Base-by-base conservation (phyloP, 2,888 invertebrate species). In the Blastobasis lacticolella region DNA sequence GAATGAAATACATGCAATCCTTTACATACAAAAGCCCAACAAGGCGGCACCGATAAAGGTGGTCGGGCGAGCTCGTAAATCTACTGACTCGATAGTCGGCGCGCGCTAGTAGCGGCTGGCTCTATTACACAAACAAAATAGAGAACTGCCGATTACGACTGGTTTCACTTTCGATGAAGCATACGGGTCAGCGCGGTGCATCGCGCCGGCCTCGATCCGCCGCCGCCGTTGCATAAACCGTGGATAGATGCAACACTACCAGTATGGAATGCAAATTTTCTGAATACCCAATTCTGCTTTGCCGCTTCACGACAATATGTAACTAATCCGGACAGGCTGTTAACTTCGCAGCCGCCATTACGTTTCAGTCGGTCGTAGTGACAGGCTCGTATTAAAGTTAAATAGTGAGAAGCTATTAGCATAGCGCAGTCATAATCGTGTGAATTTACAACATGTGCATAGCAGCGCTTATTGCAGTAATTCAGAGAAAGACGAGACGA, bases 91-190 rank as follows among this genome's bases (percentile, higher is more conserved):
- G 23, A 23, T 23, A 23, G 23, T 23, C 23, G 23, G 23, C 23
- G 23, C 23, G 23, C 23, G 23, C 23, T 23, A 23, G 23, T 53
- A 60, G 53, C 59, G 61, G 58, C 55, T 48, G 54, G 64, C 62
- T 64, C 60, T 60, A 63, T 60, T 57, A 62, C 63, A 42, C 9
- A 54, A 52, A 54, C 51, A 69, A 72, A 71, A 71, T 71, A 71
- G 64, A 74, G 66, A 73, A 73, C 65, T 58, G 61, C 57, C 65
- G 67, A 75, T 75, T 75, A 73, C 70, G 66, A 66, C 71, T 72
- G 71, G 77, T 78, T 83, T 82, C 82, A 81, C 82, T 84, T 82
- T 82, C 79, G 69, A 76, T 75, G 54, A 61, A 67, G 67, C 69
- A 74, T 69, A 70, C 72, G 70, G 76, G 75, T 73, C 75, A 73